These are phyloP conservation scores for Hymenopus coronatus DNA, from an alignment of 2,888 invertebrate species.

Conservation along the genomic window DNA sequence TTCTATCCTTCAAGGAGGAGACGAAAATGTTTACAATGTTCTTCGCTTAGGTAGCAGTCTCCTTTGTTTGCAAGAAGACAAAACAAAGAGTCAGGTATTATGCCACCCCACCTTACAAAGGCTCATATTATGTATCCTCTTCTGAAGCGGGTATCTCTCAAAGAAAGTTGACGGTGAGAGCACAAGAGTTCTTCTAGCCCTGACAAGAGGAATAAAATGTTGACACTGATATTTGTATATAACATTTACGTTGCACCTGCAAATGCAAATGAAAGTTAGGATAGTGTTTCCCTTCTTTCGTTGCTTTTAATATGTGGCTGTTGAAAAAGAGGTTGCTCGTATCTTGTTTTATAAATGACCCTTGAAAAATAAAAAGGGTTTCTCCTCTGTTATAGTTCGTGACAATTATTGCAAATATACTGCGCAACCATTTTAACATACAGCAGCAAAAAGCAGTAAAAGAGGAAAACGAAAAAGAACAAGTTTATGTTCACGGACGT, in stretches of 20 bases:
- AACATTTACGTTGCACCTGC: neutral
- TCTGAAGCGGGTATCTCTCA: neutral
- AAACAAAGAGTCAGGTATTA: neutral
- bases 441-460: too few species aligned
- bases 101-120: neutral
- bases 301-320: too few species aligned
- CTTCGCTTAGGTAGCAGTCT: neutral
- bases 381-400: too few species aligned
- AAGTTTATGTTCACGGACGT: too few species aligned
- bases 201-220: neutral
- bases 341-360: too few species aligned
- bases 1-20: neutral
- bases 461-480: too few species aligned
- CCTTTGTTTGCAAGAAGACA: neutral
- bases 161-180: neutral
- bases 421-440: too few species aligned
- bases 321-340: too few species aligned
- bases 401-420: too few species aligned
- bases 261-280: neutral
- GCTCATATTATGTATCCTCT: neutral
- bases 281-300: too few species aligned
- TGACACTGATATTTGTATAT: neutral
- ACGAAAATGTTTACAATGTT: neutral
- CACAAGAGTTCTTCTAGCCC: neutral
- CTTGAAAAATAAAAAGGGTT: too few species aligned